These are phyloP conservation scores for Altica lythri DNA, from an alignment of 2,888 invertebrate genomes.

Conservation along the genomic window DNA sequence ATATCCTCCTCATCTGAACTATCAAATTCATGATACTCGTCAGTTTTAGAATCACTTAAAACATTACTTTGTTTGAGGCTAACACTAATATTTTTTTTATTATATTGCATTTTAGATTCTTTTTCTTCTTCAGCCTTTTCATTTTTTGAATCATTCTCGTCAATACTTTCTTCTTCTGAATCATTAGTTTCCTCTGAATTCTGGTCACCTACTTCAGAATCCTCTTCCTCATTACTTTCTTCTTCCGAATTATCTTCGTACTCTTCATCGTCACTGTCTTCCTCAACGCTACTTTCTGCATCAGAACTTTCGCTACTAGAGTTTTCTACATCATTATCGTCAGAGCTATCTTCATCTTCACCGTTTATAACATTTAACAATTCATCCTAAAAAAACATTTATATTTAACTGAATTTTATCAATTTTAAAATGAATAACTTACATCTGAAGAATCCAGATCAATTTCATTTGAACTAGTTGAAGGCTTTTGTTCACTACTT, in stretches of 20 bases:
- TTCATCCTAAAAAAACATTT: conserved; percentile 31
- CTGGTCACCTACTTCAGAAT: conserved; percentile 54
- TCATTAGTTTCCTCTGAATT: conserved; percentile 53
- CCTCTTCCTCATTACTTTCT: conserved; percentile 50
- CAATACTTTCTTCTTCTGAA: conserved; percentile 39
- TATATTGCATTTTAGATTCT: conserved; percentile 8
- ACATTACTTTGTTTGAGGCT: too few relatives aligned
- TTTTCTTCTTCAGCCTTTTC: neutral
- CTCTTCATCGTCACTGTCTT: conserved; percentile 52
- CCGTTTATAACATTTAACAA: conserved; percentile 39
- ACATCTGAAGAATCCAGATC: conserved; percentile 22
- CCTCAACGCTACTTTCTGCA: conserved; percentile 39
- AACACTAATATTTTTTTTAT: neutral
- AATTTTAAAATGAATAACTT: neutral
- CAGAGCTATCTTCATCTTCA: conserved; percentile 56
- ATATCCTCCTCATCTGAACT: conserved; percentile 95
- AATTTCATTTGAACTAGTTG: neutral
- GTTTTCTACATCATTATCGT: conserved; percentile 54
- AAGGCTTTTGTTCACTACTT: conserved; percentile 12
- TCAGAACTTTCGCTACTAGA: conserved; percentile 45
- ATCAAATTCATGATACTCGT: conserved; percentile 82
- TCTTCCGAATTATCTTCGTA: conserved; percentile 59
- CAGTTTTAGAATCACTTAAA: conserved; percentile 39
- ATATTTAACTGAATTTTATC: too few relatives aligned
- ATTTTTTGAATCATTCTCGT: conserved; percentile 12